These are phyloP conservation scores for Cryptoblepharus egeriae DNA, from an alignment of 2,797 vertebrate genomes.

Conservation along the genomic window DNA sequence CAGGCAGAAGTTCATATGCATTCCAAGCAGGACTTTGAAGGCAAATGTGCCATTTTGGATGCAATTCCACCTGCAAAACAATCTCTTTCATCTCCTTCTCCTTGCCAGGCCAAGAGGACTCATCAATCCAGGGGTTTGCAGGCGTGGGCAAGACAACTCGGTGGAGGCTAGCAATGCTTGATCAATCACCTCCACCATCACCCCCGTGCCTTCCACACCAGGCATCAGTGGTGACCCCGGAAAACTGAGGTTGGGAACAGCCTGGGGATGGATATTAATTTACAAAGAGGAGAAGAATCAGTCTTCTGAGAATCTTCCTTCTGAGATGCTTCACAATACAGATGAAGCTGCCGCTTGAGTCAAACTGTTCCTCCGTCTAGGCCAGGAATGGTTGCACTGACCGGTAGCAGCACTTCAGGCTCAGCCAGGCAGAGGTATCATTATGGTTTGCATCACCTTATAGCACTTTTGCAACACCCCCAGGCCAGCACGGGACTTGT, in stretches of 20 bases:
- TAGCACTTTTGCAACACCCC: no score
- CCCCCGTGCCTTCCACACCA: rapidly evolving
- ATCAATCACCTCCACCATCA: not conserved
- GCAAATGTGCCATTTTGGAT: constrained; percentile 63
- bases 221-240: rapidly evolving
- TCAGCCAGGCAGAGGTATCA: no score
- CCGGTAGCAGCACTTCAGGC: no score
- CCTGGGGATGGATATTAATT: not conserved
- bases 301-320: not conserved
- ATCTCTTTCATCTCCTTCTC: constrained; percentile 59
- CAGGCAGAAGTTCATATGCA: constrained; percentile 65
- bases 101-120: constrained; percentile 45
- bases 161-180: not conserved
- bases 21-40: constrained; percentile 64
- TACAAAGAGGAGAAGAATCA: not conserved
- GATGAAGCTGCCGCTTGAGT: not conserved
- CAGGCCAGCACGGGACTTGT: no score
- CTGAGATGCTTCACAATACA: no score
- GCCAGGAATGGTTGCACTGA: no score
- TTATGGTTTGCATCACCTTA: no score
- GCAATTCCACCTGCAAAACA: constrained; percentile 62
- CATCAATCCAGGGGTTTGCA: not conserved
- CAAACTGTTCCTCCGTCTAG: no score
- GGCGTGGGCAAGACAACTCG: not conserved
- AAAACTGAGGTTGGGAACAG: not conserved